Base-by-base conservation (phyloP, 2,113 vertebrate species). In the Muntiacus reevesi region DNA sequence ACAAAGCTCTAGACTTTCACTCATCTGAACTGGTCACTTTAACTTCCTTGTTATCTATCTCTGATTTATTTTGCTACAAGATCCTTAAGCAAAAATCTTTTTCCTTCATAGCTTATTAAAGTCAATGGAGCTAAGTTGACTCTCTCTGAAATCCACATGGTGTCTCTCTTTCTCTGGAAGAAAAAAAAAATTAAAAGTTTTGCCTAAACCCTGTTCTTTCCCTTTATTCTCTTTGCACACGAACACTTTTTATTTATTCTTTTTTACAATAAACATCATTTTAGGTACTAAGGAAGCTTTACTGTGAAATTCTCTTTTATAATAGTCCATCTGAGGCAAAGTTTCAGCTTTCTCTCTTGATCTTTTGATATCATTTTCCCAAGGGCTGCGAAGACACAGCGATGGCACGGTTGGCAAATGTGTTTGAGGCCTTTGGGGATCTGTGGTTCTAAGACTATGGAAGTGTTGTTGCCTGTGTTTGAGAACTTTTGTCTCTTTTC, bases 111-210 rank as follows among this genome's bases (percentile, higher is more conserved):
- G 21, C 94, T 84, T 71, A 84, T 71, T 60, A 89, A 93, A 89
- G 33, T 59, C 74, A 97, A 91, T 89, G 19, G 50, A 91, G 62
- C 21, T 52, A 25, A 64, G 52, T 36, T 89, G 47, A 10, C 71
- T 94, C 23, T 60, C 50, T 91, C 67, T 95, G 92, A 87, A 96
- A 96, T 96, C 98, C 97, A 97, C 96, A 97, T n/a, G 95, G 96
- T 97, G 94, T 96, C 97, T 97, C 93, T 94, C 89, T 97, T 95
- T 97, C 95, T 97, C 87, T 97, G 60, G 40, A 94, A 87, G 86
- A 33, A 71, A 71, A 84, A 54, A 43, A 83, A 79, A n/a, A 28
- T 43, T 43, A 45, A 81, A 97, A 91, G 43, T 30, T 89, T 97
- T 94, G 50, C 57, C 40, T 62, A 90, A 84, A 88, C 16, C n/a